Evolutionary conservation across 1,140 invertebrate genomes (phyloP), one percentile per base, ranked within the genome.

Genomic region (Magallana ariakensis): DNA sequence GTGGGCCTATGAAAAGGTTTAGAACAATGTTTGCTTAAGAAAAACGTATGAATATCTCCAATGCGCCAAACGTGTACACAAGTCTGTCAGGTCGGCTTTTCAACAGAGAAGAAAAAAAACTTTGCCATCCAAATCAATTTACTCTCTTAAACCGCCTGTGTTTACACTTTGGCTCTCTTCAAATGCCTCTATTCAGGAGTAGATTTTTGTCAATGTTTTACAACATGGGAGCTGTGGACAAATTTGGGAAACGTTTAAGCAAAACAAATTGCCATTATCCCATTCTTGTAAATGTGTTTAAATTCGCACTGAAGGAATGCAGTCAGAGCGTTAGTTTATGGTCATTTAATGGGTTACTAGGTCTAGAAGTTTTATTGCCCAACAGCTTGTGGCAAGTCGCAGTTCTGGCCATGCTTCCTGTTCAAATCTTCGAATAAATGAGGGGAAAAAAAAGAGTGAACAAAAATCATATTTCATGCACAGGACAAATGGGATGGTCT

Each of bases 1-100:
- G 22, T 5, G 33, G 22, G 22, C 10, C 22, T 19, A 70, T 70
- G 66, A 70, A 70, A 70, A 70, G 66, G 66, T 26, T 26, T 70
- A 70, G 66, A 70, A 70, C 66, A 70, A 70, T 70, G 66, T 70
- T 70, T 70, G 66, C 66, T 70, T 70, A 70, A 70, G 66, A 70
- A 70, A 70, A 70, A n/a, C 19, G 66, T 70, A 70, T 70, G 66
- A 70, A 70, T 70, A 70, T 33, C 22, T 22, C 22, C 66, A 70
- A 70, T 22, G 66, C 66, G 9, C 22, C 26, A 70, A 19, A 70
- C 66, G 8, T 70, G 66, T 70, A 70, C 66, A 70, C 66, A 70
- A 70, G 66, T 19, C 66, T 70, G 66, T 70, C 22, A 70, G 66
- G 9, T 26, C 66, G 33, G 66, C 22, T 70, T 70, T 70, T 70